Base-by-base conservation (phyloP, 1,140 invertebrate species). In the Sitobion miscanthi region DNA sequence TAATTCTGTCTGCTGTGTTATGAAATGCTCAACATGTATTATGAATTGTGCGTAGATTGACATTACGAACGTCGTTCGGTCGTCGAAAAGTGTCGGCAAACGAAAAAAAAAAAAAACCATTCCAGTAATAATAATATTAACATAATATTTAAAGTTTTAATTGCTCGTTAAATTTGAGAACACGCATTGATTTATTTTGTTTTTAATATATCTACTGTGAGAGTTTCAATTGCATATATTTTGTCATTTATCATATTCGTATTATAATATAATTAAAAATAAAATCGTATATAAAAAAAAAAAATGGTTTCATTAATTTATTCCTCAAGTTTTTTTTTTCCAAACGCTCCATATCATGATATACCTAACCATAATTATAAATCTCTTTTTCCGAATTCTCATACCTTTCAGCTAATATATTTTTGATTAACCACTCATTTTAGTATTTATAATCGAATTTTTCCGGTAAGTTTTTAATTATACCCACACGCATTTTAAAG, bases 111-210 rank as follows among this genome's bases (percentile, higher is more conserved):
- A 69, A 69, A 69, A 69, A n/a, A 69, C 30, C n/a, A 77, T 35
- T n/a, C 4, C 14, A n/a, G n/a, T 17, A 14, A 62, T 62, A 77
- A 77, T 20, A 77, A n/a, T 69, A 69, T 69, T 17, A n/a, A 69
- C 62, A 69, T 69, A n/a, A 69, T 77, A n/a, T 77, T 77, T n/a
- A 77, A 77, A 77, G 62, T n/a, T 77, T 77, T 77, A n/a, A 77
- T 77, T n/a, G 62, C 30, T 77, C 62, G 62, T 77, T 77, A 77
- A 77, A 77, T 77, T 77, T 77, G 7, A 77, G 62, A 14, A 5
- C 14, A 77, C 14, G 11, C 30, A 77, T 17, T 77, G 30, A 77
- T 77, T n/a, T n/a, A 77, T 77, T 77, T 17, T n/a, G n/a, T 17
- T 17, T 77, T 77, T 77, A 17, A 77, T 77, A 77, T 6, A n/a